These are phyloP conservation scores for Oscheius onirici DNA, from an alignment of 2,888 invertebrate species.

Conservation along the genomic window DNA sequence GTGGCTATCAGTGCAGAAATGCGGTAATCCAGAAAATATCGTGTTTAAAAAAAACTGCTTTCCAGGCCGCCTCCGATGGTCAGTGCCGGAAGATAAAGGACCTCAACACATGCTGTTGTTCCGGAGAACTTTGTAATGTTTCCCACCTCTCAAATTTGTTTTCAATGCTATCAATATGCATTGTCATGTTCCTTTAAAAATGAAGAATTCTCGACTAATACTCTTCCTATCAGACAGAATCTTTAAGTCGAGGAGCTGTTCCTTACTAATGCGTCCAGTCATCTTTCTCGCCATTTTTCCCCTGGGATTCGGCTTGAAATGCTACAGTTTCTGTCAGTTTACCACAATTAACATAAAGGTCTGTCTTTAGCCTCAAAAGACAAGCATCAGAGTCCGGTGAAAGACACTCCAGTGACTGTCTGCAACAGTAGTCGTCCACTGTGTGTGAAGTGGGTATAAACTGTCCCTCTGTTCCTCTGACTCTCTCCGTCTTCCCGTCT, in stretches of 20 bases:
- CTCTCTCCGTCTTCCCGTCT: too few relatives aligned
- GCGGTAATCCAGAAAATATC: neutral
- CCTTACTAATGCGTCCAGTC: too few relatives aligned
- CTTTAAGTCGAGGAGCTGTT: too few relatives aligned
- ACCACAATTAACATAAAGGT: too few relatives aligned
- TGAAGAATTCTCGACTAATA: too few relatives aligned
- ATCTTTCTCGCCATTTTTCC: too few relatives aligned
- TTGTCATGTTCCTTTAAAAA: too few relatives aligned
- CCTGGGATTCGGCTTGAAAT: neutral
- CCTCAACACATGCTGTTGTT: neutral
- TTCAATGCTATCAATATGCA: too few relatives aligned
- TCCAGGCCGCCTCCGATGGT: neutral
- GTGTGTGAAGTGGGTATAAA: constrained; percentile 4
- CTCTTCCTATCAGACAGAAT: too few relatives aligned
- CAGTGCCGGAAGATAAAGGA: constrained; percentile 4
- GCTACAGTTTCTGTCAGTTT: constrained; percentile 2
- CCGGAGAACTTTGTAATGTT: neutral
- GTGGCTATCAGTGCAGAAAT: constrained; percentile 16
- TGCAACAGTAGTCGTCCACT: neutral
- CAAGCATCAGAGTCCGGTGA: neutral
- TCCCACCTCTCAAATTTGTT: neutral
- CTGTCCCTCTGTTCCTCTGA: too few relatives aligned
- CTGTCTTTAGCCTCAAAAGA: neutral
- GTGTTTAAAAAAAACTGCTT: too few relatives aligned
- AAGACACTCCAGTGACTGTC: neutral